Conservation (phyloP, 1,140 invertebrate species). For the Nebria ingens region DNA sequence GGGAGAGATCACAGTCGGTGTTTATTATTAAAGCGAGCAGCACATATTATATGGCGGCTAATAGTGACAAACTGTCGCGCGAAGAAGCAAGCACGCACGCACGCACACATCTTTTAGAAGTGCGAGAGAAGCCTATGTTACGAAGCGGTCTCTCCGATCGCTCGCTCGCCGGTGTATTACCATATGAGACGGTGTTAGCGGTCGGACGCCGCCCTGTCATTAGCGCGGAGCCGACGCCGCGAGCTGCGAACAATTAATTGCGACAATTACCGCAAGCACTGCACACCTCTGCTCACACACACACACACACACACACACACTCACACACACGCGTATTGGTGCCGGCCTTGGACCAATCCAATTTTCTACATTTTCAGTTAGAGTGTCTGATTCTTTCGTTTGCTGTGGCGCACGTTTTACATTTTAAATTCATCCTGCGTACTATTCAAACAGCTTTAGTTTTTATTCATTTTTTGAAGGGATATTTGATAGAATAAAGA, state of each 20-base stretch:
- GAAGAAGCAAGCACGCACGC: not conserved
- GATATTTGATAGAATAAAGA: too few species aligned
- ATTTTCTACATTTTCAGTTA: not conserved
- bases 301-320: not conserved
- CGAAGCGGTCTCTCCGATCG: not conserved
- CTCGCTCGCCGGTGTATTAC: not conserved
- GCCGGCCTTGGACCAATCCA: not conserved
- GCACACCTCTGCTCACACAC: not conserved
- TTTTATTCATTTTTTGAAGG: too few species aligned
- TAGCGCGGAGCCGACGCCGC: not conserved
- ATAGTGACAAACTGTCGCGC: not conserved
- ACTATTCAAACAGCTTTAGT: too few species aligned
- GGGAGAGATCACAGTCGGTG: too few species aligned
- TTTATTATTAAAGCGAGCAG: too few species aligned
- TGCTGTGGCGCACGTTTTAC: too few species aligned
- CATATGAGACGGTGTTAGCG: conserved; percentile 4
- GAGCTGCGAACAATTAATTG: not conserved
- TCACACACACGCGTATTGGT: too few species aligned
- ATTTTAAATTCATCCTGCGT: too few species aligned
- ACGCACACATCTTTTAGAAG: not conserved
- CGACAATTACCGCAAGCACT: conserved; percentile 5
- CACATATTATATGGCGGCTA: too few species aligned
- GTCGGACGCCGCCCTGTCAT: not conserved
- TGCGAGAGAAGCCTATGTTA: not conserved
- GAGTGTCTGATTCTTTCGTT: too few species aligned